phyloP scores from a whole-genome alignment of 2,113 vertebrate genomes.

The Tragelaphus buxtoni region DNA sequence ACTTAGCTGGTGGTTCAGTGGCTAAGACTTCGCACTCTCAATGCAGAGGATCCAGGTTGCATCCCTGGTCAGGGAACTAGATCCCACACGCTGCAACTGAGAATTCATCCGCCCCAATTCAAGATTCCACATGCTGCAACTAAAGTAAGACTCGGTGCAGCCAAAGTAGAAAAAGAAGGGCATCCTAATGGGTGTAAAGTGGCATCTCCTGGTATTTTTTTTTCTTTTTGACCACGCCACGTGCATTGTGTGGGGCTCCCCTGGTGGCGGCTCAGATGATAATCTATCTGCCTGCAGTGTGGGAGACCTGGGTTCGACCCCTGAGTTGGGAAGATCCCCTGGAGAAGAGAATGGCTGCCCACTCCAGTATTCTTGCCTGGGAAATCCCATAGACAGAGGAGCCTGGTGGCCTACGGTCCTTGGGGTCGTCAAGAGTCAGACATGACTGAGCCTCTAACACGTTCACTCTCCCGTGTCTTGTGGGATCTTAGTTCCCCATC shows the following conservation, averaged over 20 bases:
- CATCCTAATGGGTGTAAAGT: neutral
- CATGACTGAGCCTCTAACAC: neutral
- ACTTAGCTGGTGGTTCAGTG: neutral
- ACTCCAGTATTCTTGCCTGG: neutral
- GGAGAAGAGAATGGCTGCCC: neutral
- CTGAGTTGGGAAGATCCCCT: neutral
- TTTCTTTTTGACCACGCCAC: neutral
- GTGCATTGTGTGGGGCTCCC: neutral
- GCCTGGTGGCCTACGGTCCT: neutral
- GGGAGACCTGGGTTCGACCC: neutral
- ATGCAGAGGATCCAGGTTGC: neutral
- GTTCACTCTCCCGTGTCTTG: neutral
- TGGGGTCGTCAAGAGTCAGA: neutral
- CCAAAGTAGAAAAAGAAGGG: neutral
- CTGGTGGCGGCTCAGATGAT: neutral
- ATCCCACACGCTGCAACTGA: neutral
- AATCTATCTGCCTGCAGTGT: neutral
- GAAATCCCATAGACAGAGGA: neutral
- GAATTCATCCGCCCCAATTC: neutral
- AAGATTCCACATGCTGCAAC: neutral
- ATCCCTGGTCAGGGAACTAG: neutral
- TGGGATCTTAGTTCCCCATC: neutral
- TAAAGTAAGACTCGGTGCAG: neutral
- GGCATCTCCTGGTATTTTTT: neutral
- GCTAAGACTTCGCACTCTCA: neutral